Evolutionary conservation across 1,140 invertebrate species (phyloP).

Genomic region (Tetragonula clypearis): DNA sequence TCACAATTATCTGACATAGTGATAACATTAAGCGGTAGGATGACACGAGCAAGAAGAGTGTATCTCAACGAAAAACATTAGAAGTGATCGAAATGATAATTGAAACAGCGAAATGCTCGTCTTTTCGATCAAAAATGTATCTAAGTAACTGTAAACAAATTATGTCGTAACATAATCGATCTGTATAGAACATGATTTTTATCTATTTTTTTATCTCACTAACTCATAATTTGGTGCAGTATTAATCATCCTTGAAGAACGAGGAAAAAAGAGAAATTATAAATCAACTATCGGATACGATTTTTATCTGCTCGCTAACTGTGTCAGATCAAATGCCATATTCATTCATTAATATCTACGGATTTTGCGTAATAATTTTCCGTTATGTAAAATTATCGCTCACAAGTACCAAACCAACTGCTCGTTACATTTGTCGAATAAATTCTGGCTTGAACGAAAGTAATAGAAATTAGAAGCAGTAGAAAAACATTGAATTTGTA

Average conservation of each 20-base stretch:
- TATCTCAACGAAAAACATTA: constrained; percentile 30
- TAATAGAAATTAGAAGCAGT: too few species aligned
- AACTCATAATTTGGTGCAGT: background rate
- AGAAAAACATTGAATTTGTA: too few species aligned
- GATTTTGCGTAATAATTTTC: background rate
- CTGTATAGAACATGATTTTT: background rate
- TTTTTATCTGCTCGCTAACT: background rate
- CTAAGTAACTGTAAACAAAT: background rate
- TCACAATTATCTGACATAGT: constrained; percentile 62
- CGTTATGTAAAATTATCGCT: background rate
- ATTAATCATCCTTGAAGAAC: background rate
- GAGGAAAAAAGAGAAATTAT: background rate
- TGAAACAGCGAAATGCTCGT: constrained; percentile 7
- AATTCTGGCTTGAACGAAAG: background rate
- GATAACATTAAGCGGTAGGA: constrained; percentile 51
- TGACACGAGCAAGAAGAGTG: constrained; percentile 17
- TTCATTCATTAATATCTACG: background rate
- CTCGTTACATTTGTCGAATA: background rate
- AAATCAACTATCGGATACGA: background rate
- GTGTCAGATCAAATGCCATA: too few species aligned
- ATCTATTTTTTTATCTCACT: background rate
- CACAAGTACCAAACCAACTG: background rate
- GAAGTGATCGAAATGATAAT: constrained; percentile 30
- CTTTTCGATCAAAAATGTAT: background rate
- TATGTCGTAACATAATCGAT: background rate